Conservation (phyloP, 2,888 invertebrate species). For the Yponomeuta plumbellus region DNA sequence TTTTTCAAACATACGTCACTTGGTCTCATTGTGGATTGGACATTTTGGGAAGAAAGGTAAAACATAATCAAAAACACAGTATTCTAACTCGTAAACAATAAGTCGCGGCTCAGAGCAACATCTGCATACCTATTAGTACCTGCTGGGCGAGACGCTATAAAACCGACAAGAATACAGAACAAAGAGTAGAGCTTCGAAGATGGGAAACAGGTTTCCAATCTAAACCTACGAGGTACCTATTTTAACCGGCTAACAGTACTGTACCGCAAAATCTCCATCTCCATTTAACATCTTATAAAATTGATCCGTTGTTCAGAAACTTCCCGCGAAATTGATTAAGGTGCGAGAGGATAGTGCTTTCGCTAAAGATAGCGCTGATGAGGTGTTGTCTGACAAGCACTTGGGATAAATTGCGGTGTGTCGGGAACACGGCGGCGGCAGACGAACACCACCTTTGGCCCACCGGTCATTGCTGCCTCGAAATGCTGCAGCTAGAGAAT, state of each 20-base stretch:
- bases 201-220: too few relatives aligned
- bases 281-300: background rate
- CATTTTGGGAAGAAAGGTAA: background rate
- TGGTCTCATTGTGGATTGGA: background rate
- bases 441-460: slow-evolving; percentile 1
- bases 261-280: background rate
- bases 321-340: slow-evolving; percentile 10
- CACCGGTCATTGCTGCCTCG: background rate
- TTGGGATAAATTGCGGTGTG: slow-evolving; percentile 13
- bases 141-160: too few relatives aligned
- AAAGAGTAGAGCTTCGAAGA: too few relatives aligned
- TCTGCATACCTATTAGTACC: too few relatives aligned
- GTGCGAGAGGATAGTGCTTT: slow-evolving; percentile 9
- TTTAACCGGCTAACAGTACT: background rate
- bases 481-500: background rate
- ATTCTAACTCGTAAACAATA: background rate
- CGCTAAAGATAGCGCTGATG: slow-evolving; percentile 13
- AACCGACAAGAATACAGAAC: too few relatives aligned
- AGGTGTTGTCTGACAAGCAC: slow-evolving; percentile 13
- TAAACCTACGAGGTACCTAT: background rate
- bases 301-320: background rate
- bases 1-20: background rate
- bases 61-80: background rate
- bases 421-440: background rate
- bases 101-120: too few relatives aligned